These are phyloP conservation scores for Chrysolina haemoptera DNA, from an alignment of 2,888 invertebrate genomes.

Conservation along the genomic window DNA sequence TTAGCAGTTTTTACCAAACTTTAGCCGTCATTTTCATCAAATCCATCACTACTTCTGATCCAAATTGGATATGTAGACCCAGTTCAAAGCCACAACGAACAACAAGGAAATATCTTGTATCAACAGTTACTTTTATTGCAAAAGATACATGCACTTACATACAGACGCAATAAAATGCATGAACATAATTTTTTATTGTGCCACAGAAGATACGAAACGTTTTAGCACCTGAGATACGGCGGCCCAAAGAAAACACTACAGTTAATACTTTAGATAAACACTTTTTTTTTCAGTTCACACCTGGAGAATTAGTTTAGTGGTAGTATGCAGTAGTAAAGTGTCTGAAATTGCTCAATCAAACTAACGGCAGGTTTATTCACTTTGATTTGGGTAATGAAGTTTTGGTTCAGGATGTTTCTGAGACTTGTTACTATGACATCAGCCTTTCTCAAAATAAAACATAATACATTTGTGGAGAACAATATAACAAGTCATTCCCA, in stretches of 20 bases:
- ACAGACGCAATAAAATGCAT: constrained; percentile 54
- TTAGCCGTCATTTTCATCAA: too few relatives aligned
- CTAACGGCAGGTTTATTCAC: too few relatives aligned
- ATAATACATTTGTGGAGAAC: too few relatives aligned
- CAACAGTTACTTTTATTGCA: constrained; percentile 48
- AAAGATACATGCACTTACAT: constrained; percentile 52
- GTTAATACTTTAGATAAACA: constrained; percentile 47
- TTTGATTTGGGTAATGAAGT: too few relatives aligned
- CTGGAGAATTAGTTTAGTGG: constrained; percentile 36
- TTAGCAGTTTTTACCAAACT: too few relatives aligned
- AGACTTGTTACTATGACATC: too few relatives aligned
- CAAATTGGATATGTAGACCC: neutral
- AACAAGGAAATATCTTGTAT: constrained; percentile 35
- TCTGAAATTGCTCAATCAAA: constrained; percentile 19
- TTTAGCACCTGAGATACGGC: constrained; percentile 56
- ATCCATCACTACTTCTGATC: neutral
- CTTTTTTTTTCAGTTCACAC: constrained; percentile 30
- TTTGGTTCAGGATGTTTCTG: too few relatives aligned
- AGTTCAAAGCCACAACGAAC: too few relatives aligned
- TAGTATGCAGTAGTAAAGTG: constrained; percentile 27
- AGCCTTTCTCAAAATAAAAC: too few relatives aligned
- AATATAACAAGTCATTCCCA: too few relatives aligned
- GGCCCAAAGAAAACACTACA: constrained; percentile 45
- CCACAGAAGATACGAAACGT: constrained; percentile 52
- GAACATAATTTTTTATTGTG: constrained; percentile 51